Evolutionary conservation across 2,797 vertebrate genomes (phyloP).

Genomic region (Esox lucius): DNA sequence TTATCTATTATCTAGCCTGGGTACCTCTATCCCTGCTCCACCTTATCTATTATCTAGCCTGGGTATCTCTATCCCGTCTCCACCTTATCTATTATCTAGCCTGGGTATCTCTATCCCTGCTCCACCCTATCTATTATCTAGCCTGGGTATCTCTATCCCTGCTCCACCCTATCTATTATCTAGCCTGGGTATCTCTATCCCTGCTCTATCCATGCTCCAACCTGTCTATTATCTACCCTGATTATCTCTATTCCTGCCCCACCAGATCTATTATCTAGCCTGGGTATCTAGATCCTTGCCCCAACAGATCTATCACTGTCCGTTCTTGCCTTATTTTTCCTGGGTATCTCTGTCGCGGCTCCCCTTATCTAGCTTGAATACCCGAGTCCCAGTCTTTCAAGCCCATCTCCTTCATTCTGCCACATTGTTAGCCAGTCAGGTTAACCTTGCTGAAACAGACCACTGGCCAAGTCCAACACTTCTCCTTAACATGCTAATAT

Average conservation of each 20-base stretch:
- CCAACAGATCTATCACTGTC: neutral
- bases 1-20: neutral
- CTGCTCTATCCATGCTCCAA: too few species aligned
- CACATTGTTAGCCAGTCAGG: slow-evolving; percentile 65
- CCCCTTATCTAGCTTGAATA: slow-evolving; percentile 38
- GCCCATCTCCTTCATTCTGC: neutral
- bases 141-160: too few species aligned
- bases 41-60: neutral
- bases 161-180: too few species aligned
- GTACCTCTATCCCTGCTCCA: neutral
- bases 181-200: too few species aligned
- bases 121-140: too few species aligned
- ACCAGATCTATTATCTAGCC: neutral
- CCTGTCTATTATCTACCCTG: too few species aligned
- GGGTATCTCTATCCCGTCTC: neutral
- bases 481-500: slow-evolving; percentile 85
- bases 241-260: too few species aligned
- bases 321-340: slow-evolving; percentile 57
- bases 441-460: slow-evolving; percentile 3
- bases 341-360: too few species aligned
- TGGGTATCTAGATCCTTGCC: neutral
- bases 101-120: neutral
- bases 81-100: neutral
- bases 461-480: slow-evolving; percentile 73
- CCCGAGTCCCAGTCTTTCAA: slow-evolving; percentile 44